phyloP scores from a whole-genome alignment of 2,888 invertebrate genomes.

The Mesorhabditis sp. region DNA sequence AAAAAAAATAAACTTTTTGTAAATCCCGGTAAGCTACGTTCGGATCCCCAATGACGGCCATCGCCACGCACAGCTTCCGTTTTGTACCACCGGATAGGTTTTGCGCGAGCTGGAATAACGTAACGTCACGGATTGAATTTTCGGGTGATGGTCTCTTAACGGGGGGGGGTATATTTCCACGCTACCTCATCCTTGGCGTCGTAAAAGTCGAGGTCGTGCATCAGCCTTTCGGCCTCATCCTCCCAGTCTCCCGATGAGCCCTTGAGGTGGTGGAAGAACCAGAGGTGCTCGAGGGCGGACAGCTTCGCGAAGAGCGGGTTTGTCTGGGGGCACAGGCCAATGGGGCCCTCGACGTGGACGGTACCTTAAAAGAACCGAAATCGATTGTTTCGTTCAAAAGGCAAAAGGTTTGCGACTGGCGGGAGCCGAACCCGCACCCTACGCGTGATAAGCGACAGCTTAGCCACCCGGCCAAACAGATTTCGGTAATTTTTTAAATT shows the following conservation, averaged over 20 bases:
- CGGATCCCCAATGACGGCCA: conserved; percentile 38
- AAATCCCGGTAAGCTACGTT: conserved; percentile 40
- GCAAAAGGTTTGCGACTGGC: too few relatives aligned
- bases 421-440: too few relatives aligned
- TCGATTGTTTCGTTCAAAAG: too few relatives aligned
- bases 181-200: background rate
- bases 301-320: conserved; percentile 42
- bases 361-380: too few relatives aligned
- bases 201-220: conserved; percentile 7
- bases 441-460: too few relatives aligned
- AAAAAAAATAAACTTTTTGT: conserved; percentile 30
- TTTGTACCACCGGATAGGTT: conserved; percentile 48
- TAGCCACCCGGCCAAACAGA: too few relatives aligned
- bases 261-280: conserved; percentile 26
- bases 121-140: background rate
- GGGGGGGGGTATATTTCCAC: background rate
- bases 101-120: conserved; percentile 22
- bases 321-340: conserved; percentile 17
- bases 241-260: background rate
- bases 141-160: too few relatives aligned
- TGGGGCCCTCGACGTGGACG: conserved; percentile 3
- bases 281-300: conserved; percentile 42
- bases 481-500: too few relatives aligned
- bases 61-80: conserved; percentile 44
- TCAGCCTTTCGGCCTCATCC: conserved; percentile 19